phyloP scores from a whole-genome alignment of 2,797 vertebrate genomes.

The Sphenodon punctatus region DNA sequence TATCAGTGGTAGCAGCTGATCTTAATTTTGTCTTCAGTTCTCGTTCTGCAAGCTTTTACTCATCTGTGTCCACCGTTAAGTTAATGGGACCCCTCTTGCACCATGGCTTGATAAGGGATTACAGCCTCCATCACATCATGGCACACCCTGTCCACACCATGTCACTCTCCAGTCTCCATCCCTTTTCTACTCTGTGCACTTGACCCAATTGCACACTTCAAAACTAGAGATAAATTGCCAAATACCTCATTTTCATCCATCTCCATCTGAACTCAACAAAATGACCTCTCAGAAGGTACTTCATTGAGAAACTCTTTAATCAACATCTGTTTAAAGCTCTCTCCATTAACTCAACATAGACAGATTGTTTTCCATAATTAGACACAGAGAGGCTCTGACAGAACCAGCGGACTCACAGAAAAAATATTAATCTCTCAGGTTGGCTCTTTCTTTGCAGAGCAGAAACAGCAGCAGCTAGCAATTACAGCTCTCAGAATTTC shows the following conservation, averaged over 20 bases:
- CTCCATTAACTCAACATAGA: conserved; percentile 50
- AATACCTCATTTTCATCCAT: conserved; percentile 59
- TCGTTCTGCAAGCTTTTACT: not conserved
- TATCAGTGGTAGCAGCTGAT: not conserved
- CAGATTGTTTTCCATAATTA: conserved; percentile 65
- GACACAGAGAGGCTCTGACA: conserved; percentile 48
- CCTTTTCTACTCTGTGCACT: not conserved
- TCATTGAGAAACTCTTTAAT: conserved; percentile 67
- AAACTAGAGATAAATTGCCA: conserved; percentile 49
- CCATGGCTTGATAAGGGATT: too few relatives aligned
- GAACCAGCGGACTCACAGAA: conserved; percentile 62
- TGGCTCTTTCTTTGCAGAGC: conserved; percentile 56
- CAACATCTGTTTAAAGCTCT: conserved; percentile 62
- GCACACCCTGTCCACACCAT: conserved; percentile 23
- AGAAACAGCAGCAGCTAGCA: conserved; percentile 59
- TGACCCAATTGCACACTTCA: conserved; percentile 44
- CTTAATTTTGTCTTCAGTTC: fast-evolving
- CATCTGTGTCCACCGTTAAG: not conserved
- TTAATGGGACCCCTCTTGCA: not conserved
- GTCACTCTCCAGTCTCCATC: not conserved
- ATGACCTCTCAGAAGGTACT: conserved; percentile 55
- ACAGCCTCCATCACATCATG: too few relatives aligned
- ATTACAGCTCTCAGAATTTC: conserved; percentile 61
- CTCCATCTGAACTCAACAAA: conserved; percentile 61
- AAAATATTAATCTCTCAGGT: conserved; percentile 64